These are phyloP conservation scores for Antigone vipio DNA, from an alignment of 2,113 vertebrate species.

Conservation along the genomic window DNA sequence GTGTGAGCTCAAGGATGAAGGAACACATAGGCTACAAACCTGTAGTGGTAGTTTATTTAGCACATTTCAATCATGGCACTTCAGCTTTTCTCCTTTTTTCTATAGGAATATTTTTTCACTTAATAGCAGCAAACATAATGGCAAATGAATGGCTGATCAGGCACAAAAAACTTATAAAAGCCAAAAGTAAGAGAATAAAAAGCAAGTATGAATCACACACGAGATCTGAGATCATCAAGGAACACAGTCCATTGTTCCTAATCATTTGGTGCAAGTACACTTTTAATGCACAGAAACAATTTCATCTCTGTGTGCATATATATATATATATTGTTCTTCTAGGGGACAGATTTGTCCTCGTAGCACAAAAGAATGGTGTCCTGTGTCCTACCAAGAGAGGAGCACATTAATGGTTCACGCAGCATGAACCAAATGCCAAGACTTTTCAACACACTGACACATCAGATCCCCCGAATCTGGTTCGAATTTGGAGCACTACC, in stretches of 20 bases:
- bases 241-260: background rate
- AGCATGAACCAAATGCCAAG: background rate
- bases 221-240: background rate
- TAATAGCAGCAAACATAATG: background rate
- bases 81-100: background rate
- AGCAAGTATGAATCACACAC: background rate
- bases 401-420: accelerated
- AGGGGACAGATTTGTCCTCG: background rate
- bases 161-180: background rate
- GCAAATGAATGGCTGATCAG: background rate
- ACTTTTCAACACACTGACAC: background rate
- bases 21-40: background rate
- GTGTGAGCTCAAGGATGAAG: background rate
- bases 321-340: background rate
- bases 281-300: background rate
- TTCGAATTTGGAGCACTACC: background rate
- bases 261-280: background rate
- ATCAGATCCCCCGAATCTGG: background rate
- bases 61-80: background rate
- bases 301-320: no score
- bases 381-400: background rate
- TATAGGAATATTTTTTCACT: background rate
- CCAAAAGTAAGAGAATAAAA: background rate
- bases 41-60: background rate
- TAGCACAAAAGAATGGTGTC: background rate